Evolutionary conservation across 2,888 invertebrate species (phyloP), one percentile per base, ranked within the genome.

Genomic region (Acleris cristana): DNA sequence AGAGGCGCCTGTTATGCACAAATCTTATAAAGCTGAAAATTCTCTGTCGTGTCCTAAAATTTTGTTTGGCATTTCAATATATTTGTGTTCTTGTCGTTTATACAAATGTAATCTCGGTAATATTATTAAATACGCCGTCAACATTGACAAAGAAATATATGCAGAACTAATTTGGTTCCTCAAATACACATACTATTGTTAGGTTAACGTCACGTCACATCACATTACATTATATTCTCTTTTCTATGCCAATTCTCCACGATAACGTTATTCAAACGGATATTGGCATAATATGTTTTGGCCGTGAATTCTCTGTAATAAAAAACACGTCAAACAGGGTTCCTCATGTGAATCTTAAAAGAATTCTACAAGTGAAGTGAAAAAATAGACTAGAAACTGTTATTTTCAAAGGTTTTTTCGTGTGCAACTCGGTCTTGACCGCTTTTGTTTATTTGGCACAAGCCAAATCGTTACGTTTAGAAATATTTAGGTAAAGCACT

Each of bases 401-500:
- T n/a, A n/a, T n/a, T n/a, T n/a, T n/a, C n/a, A n/a, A n/a, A n/a
- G n/a, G n/a, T n/a, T n/a, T n/a, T 21, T 30, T 14, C 23, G 40
- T 57, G 26, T 14, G 16, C 40, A 44, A 18, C 45, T 57, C 58
- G 48, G 30, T 58, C 62, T 63, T 49, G 48, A 34, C 59, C 51
- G 63, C 63, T 65, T 68, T 65, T 65, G 18, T 55, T 48, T 64
- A 74, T 76, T 77, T 81, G 77, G 79, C 79, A 77, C 78, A 72
- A 66, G 44, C 59, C 53, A 55, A 64, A 66, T 51, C 52, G 67
- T 72, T 72, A 73, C 73, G 70, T 70, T 75, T 71, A 49, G 58
- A 78, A 76, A 79, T 79, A 80, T 79, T 80, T 81, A 74, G 79
- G 81, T 80, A 79, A 79, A 81, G 76, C 75, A 71, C 76, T 48